Base-by-base conservation (phyloP, 2,113 vertebrate genomes). In the Toxotes chatareus region DNA sequence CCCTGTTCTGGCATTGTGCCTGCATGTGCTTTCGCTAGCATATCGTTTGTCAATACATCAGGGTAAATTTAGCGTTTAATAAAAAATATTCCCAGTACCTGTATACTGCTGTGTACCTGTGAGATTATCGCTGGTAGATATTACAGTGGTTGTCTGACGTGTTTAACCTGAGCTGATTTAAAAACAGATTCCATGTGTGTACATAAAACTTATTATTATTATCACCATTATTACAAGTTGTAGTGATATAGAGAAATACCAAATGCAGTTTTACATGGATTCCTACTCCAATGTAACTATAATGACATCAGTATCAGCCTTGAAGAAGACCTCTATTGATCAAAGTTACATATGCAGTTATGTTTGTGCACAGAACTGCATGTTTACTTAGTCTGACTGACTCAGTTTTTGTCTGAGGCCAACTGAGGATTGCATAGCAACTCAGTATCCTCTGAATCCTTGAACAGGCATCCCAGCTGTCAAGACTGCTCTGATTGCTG, bases 1-100 rank as follows among this genome's bases (percentile, higher is more conserved):
- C 42, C 32, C 57, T 62, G 71, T 84, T 77, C 60, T 91, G 83
- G 80, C 84, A 51, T 3, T 27, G 34, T 69, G 62, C 49, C 84
- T 36, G 36, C 9, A 5, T 83, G 46, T 55, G 64, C 68, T 66
- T 68, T 7, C 27, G 47, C 6, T 68, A 21, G 79, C 14, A 47
- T 66, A 32, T 61, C 23, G 23, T 67, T 78, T 73, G 46, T 47
- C 21, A 44, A 67, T 78, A 70, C 56, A 76, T 84, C 64, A 73
- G 27, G 36, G 40, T 69, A 44, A 64, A 62, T 66, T 19, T 62
- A 73, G 31, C n/a, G 31, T 34, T 59, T 44, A 13, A 64, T 27
- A 17, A 60, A 63, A 63, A 57, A 31, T 74, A 61, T n/a, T 7
- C 65, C 34, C 46, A 67, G 61, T 8, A 55, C 7, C 46, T 64